Evolutionary conservation across 2,888 invertebrate species (phyloP).

Genomic region (Rhagium mordax): DNA sequence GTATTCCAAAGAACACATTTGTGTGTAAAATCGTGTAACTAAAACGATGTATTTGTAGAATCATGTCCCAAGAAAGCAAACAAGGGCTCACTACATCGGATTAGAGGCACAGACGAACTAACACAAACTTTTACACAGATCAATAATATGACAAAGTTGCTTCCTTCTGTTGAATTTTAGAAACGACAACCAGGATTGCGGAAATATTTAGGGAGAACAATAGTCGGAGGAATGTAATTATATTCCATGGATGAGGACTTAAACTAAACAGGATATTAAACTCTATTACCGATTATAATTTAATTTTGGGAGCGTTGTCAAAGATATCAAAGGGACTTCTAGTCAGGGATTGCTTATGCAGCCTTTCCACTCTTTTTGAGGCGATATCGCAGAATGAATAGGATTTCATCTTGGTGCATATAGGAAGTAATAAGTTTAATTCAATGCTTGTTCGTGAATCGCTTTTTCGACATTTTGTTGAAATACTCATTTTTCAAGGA

Average conservation of each 20-base stretch:
- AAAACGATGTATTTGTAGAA: conserved; percentile 51
- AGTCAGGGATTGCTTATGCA: not conserved
- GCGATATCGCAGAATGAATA: no score
- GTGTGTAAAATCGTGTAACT: conserved; percentile 50
- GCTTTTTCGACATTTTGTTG: no score
- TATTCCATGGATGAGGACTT: conserved; percentile 5
- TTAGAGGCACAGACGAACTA: conserved; percentile 46
- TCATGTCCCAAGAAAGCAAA: conserved; percentile 51
- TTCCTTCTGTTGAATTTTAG: conserved; percentile 29
- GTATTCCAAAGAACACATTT: conserved; percentile 46
- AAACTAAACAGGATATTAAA: conserved; percentile 21
- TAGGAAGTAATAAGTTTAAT: no score
- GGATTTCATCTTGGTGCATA: no score
- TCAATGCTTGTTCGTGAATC: no score
- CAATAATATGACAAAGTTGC: conserved; percentile 33
- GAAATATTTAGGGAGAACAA: conserved; percentile 20
- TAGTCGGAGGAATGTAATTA: conserved; percentile 30
- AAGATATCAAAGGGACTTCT: not conserved
- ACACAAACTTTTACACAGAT: conserved; percentile 42
- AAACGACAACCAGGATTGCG: conserved; percentile 19
- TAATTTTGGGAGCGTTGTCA: not conserved
- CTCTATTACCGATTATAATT: conserved; percentile 26
- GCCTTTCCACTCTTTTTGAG: not conserved
- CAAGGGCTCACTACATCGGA: conserved; percentile 45
- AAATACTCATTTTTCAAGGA: no score